Percentiles rank a stretch among this genome's conserved stretches.
phyloP scores from a whole-genome alignment of 2,797 vertebrate species.

The Triplophysa bombifrons region DNA sequence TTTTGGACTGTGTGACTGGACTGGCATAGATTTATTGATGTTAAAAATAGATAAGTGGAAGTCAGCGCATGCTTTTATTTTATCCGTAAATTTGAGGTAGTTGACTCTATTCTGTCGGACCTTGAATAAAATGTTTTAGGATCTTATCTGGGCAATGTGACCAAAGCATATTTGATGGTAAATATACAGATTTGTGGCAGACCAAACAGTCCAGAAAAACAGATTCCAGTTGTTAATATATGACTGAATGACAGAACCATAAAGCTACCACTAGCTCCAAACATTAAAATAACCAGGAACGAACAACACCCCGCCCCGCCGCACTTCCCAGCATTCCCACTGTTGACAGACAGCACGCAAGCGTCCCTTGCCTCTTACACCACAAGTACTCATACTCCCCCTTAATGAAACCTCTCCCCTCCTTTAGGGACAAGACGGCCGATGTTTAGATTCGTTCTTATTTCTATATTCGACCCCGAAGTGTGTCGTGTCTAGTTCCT shows the following conservation, averaged over 20 bases:
- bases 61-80: neutral
- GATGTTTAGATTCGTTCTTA: constrained; percentile 38
- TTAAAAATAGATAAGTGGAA: neutral
- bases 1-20: neutral
- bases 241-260: constrained; percentile 11
- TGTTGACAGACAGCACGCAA: constrained; percentile 33
- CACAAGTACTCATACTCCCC: constrained; percentile 27
- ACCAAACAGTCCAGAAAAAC: neutral
- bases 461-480: constrained; percentile 47
- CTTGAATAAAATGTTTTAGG: too few species aligned
- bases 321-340: constrained; percentile 19
- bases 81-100: too few species aligned
- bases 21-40: neutral
- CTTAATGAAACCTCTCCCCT: neutral
- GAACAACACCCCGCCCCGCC: constrained; percentile 17
- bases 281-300: constrained; percentile 30
- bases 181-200: neutral
- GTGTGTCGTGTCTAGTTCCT: constrained; percentile 17
- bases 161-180: neutral
- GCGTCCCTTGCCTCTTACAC: neutral
- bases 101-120: too few species aligned
- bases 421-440: neutral
- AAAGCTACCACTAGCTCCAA: neutral
- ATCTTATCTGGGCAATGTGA: too few species aligned
- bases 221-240: neutral